Evolutionary conservation across 2,797 vertebrate genomes (phyloP), one percentile per base, ranked within the genome.

Genomic region (Rousettus madagascariensis): DNA sequence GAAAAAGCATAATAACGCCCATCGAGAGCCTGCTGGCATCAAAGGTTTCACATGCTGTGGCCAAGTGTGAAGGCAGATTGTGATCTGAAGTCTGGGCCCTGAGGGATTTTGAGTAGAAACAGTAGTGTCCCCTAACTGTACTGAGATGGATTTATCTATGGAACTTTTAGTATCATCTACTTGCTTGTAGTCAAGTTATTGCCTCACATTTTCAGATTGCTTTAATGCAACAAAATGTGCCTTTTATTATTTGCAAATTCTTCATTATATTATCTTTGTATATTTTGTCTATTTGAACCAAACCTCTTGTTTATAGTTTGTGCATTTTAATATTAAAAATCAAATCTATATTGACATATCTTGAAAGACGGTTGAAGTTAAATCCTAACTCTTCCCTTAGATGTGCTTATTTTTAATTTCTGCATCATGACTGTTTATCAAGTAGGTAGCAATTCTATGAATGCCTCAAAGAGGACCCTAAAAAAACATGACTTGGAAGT

Each of bases 201-300:
- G 61, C 11, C 36, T 92, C n/a, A 33, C 5, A 0, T 85, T 86
- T 78, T 59, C 61, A 71, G 3, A 38, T 53, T 66, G 20, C 20
- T 90, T 57, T 90, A 6, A 85, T 66, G 38, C 26, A 51, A 28
- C 49, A 89, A 55, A 82, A 59, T 61, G 13, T 33, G 2, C 36
- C 28, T 69, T 57, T 95, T 71, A 65, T 26, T 77, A 33, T 68
- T 74, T 92, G 20, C 24, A 86, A n/a, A 86, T 65, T 87, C 24
- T 90, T 94, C 1, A 26, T 51, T 77, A 17, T 59, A 6, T 83
- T 65, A 65, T 65, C 61, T 51, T 66, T 83, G 41, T 65, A 7
- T 88, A 78, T 65, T 66, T 82, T 79, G 16, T 38, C 28, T 95
- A 51, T 92, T 75, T 75, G 20, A 92, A 65, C 30, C 84, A 91